Evolutionary conservation across 2,797 vertebrate genomes (phyloP).

Genomic region (Sarcoramphus papa): DNA sequence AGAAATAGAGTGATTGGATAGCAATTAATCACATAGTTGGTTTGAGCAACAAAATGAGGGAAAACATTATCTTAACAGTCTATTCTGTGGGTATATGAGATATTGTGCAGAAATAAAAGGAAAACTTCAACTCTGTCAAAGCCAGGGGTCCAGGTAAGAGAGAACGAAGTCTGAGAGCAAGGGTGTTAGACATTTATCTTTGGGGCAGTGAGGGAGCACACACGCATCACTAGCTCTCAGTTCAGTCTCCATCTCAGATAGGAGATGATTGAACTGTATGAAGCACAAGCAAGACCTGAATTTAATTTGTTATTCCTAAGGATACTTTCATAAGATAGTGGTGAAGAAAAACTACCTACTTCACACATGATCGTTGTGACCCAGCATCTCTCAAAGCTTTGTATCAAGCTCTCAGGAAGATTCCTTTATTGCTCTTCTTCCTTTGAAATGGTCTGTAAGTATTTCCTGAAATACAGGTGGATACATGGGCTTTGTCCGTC

Average conservation of each 20-base stretch:
- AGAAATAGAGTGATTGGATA: not conserved
- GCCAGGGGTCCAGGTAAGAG: not conserved
- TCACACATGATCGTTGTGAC: not conserved
- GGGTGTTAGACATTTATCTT: not conserved
- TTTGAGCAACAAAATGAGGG: not conserved
- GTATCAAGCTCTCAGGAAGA: not conserved
- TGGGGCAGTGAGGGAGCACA: not conserved
- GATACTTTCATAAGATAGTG: not conserved
- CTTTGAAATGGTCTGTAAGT: not conserved
- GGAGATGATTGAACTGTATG: not conserved
- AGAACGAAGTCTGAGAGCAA: not conserved
- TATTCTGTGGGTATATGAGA: not conserved
- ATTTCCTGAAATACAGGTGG: not conserved
- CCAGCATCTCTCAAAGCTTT: not conserved
- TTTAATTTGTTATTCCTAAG: not conserved
- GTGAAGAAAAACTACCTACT: not conserved
- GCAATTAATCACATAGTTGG: not conserved
- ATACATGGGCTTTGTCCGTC: not conserved
- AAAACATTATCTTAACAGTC: not conserved
- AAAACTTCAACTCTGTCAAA: not conserved
- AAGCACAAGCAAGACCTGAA: not conserved
- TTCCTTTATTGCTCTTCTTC: not conserved
- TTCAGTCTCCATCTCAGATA: not conserved
- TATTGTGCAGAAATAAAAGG: not conserved
- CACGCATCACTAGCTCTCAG: not conserved